phyloP scores from a whole-genome alignment of 2,113 vertebrate species.

The Neodontobutis hainanensis region DNA sequence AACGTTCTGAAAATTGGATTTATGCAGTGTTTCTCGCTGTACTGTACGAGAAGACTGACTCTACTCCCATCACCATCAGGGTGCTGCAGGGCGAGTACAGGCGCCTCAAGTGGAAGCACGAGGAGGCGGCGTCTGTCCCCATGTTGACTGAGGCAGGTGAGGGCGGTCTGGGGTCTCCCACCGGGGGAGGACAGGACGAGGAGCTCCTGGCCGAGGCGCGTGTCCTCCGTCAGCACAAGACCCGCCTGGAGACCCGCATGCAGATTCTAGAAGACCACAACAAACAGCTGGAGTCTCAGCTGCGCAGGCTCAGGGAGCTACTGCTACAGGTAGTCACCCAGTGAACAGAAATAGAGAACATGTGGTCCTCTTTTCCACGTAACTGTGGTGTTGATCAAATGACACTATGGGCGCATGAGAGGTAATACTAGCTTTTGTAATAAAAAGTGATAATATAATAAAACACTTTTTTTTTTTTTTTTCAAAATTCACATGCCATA shows the following conservation, averaged over 20 bases:
- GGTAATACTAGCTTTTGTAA: too few species aligned
- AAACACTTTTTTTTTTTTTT: too few species aligned
- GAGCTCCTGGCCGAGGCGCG: conserved; percentile 95
- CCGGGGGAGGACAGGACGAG: conserved; percentile 79
- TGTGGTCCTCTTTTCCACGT: too few species aligned
- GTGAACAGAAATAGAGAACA: too few species aligned
- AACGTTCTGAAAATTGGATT: neutral
- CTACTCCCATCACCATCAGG: conserved; percentile 70
- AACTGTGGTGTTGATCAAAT: too few species aligned
- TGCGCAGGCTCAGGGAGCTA: conserved; percentile 90
- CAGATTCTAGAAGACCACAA: conserved; percentile 99
- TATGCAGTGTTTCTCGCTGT: conserved; percentile 1
- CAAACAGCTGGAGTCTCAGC: conserved; percentile 95
- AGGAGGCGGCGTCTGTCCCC: conserved; percentile 87
- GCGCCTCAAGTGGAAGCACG: conserved; percentile 95
- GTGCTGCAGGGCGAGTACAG: conserved; percentile 95
- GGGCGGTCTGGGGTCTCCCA: conserved; percentile 60
- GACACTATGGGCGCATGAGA: too few species aligned
- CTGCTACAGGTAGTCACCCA: conserved; percentile 86
- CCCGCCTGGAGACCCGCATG: conserved; percentile 97
- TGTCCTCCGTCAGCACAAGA: conserved; percentile 95
- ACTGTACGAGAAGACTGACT: neutral
- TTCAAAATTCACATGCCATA: too few species aligned
- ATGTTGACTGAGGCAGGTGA: conserved; percentile 83
- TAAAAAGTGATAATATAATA: too few species aligned